Base-by-base conservation (phyloP, 2,888 invertebrate species). In the Hirtodrosophila trivittata region DNA sequence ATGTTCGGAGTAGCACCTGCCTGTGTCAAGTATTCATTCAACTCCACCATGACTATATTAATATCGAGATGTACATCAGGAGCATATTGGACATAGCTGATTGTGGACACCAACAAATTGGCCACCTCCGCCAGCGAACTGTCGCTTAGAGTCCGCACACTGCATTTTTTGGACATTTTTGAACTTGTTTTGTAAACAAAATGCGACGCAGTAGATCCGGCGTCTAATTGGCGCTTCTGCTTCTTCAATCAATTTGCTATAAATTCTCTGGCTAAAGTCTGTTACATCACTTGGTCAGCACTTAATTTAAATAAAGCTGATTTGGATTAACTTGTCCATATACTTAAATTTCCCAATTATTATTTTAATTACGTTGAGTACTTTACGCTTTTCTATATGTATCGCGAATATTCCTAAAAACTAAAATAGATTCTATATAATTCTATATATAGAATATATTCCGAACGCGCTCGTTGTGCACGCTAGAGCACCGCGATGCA, bases 1-100 rank as follows among this genome's bases (percentile, higher is more conserved):
- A 94, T 93, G 86, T 94, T 94, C 69, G 92, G 93, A 4, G 94
- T 94, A 1, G 94, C 93, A 8, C 93, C 93, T 86, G 92, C 91
- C 57, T 91, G 91, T 54, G 93, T 92, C 77, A 93, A 91, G 88
- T 93, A 93, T 9, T 93, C 92, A 32, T 93, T 92, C 21, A 93
- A 91, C 88, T 93, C 92, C 4, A 92, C 92, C 89, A 93, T 93
- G 8, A 93, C 91, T 26, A 93, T 90, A 8, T 91, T 92, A 7
- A 92, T 91, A 87, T 93, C 93, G 81, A 92, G 91, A 57, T 93
- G 92, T 25, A 93, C 91, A 59, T 94, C 92, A n/a, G 89, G 86
- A 1, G 88, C 85, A 43, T 90, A 90, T 51, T 90, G 88, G 38
- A 93, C 92, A 80, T 93, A 93, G 41, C 93, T 92, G 32, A 94